A percentile compares a stretch with the other conserved stretches of the same genome.
phyloP scores from a whole-genome alignment of 2,113 vertebrate species.

The Gymnobelideus leadbeateri region DNA sequence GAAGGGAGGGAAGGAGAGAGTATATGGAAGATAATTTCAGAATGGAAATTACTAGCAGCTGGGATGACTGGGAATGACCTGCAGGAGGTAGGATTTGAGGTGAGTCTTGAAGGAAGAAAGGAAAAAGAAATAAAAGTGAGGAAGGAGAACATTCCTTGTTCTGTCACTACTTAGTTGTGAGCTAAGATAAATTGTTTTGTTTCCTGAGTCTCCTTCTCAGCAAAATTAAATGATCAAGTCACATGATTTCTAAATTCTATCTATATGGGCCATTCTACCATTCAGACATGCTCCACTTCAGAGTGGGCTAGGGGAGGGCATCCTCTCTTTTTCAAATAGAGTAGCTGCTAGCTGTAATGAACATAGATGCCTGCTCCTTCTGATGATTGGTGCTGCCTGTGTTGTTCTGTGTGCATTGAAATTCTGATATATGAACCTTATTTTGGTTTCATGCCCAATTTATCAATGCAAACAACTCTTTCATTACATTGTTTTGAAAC shows the following conservation, averaged over 20 bases:
- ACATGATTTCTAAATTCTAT: not conserved
- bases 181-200: not conserved
- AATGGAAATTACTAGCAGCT: not conserved
- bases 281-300: not conserved
- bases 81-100: not conserved
- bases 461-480: conserved; percentile 51
- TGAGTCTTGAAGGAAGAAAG: not conserved
- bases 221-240: not conserved
- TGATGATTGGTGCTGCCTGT: not conserved
- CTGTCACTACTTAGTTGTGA: not conserved
- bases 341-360: not conserved
- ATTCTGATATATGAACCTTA: not conserved
- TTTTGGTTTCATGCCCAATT: conserved; percentile 19
- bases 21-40: not conserved
- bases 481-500: conserved; percentile 67
- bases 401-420: not conserved
- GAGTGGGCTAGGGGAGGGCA: not conserved
- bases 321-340: not conserved
- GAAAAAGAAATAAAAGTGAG: not conserved
- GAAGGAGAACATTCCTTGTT: not conserved
- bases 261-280: not conserved
- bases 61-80: not conserved
- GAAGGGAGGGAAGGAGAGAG: not conserved
- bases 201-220: not conserved
- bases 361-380: not conserved